These are phyloP conservation scores for Sciurus carolinensis DNA, from an alignment of 2,797 vertebrate genomes.

Conservation along the genomic window DNA sequence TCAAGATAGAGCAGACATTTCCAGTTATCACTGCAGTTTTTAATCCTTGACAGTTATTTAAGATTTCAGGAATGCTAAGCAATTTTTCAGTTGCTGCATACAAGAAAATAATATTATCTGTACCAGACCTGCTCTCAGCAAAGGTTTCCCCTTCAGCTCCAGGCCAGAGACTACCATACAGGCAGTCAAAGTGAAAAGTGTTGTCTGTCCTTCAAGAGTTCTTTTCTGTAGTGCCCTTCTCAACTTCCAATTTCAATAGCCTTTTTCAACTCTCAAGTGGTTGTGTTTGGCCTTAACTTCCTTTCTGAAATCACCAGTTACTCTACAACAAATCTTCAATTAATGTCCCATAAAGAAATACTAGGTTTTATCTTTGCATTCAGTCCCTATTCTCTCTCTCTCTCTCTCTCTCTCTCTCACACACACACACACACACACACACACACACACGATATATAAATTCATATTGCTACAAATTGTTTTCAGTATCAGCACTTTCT, in stretches of 20 bases:
- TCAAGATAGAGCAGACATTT: background rate
- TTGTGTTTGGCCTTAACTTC: background rate
- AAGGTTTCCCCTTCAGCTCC: background rate
- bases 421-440: no score
- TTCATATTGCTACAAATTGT: background rate
- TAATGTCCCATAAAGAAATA: background rate
- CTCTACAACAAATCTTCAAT: background rate
- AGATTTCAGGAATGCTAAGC: background rate
- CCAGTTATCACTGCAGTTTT: background rate
- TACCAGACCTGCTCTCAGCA: background rate
- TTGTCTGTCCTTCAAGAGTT: slow-evolving; percentile 6
- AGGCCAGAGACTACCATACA: background rate
- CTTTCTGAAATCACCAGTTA: background rate
- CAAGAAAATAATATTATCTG: slow-evolving; percentile 1
- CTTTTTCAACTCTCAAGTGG: background rate
- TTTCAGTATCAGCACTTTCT: background rate
- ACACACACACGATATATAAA: background rate
- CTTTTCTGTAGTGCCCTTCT: background rate
- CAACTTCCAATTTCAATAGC: background rate
- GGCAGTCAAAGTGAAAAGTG: background rate
- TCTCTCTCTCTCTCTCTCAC: no score
- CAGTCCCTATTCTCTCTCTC: background rate
- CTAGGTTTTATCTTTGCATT: background rate
- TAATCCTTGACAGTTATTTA: slow-evolving; percentile 1
- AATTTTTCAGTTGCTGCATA: background rate